Base-by-base conservation (phyloP, 2,888 invertebrate species). In the Drepana falcataria region DNA sequence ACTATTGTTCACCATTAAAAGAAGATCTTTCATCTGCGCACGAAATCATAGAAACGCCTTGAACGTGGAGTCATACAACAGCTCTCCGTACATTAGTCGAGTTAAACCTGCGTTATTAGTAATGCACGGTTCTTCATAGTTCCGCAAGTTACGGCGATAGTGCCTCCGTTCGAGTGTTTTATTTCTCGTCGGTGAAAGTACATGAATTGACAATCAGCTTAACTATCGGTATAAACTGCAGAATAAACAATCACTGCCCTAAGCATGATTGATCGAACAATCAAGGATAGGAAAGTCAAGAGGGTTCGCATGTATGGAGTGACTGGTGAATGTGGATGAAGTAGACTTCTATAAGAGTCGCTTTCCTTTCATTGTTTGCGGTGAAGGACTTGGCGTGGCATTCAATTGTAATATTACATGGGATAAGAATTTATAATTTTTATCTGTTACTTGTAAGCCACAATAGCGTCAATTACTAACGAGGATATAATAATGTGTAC, bases 61-160 rank as follows among this genome's bases (percentile, higher is more conserved):
- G 60, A 67, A 67, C 58, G 63, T 59, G 63, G 59, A 63, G 58
- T 66, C 59, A 56, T 60, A 68, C 60, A 60, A 65, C 48, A 60
- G 77, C 48, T 75, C 77, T 64, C 52, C 55, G 62, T 71, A 63
- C 54, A 69, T 60, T 77, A 72, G 76, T 58, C 63, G 60, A 55
- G 60, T 60, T 66, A 65, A 69, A 65, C 67, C 70, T 64, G 71
- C 70, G 70, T 68, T 74, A 78, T 82, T 81, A 79, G 79, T 73
- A 66, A 81, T 69, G 73, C 77, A 81, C 84, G 80, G 83, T 74
- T 85, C 65, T 72, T 66, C 67, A 67, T 66, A 69, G 77, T 69
- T 71, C 69, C 65, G 63, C 65, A 62, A 69, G 65, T 75, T 73
- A 71, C 62, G 71, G 75, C 73, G 69, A 74, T 66, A 69, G 80